Base-by-base conservation (phyloP, 2,797 vertebrate genomes). In the Peromyscus nudipes region DNA sequence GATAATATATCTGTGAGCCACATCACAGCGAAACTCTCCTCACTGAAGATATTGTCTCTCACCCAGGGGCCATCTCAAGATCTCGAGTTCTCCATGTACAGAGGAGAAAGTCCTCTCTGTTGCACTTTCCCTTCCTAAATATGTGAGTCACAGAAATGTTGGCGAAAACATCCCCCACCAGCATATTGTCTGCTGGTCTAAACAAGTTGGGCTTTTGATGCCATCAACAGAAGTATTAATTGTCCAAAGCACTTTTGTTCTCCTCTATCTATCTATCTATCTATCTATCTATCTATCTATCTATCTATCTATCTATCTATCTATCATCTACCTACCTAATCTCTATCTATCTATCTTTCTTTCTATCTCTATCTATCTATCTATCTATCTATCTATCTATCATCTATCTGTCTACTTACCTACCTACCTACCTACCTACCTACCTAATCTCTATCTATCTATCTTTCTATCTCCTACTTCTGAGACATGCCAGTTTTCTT, bases 31-130 rank as follows among this genome's bases (percentile, higher is more conserved):
- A 93, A 95, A 81, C 77, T 94, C 93, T 84, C 97, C 94, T 94
- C 60, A 94, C 71, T 16, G 98, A 98, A 98, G 98, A 97, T 98
- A 98, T 93, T 97, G 90, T 98, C 97, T 98, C 64, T 98, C 98
- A 98, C 98, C 97, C 96, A 89, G 27, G 29, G 97, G 96, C 96
- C 97, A 83, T 86, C 94, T 98, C 96, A 81, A 92, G 97, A 96
- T 98, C 98, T 98, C 98, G 97, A 86, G 97, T 97, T 98, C 97
- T 98, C 93, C 96, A 16, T 91, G 96, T 95, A 97, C 98, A 95
- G 94, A 98, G 95, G 97, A 97, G 97, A 97, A 98, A 97, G 91
- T 97, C 97, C 96, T 97, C 98, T 93, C 93, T 97, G 97, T 98
- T 92, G 94, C 96, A 97, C 83, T 89, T 94, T 98, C 95, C 97